Evolutionary conservation across 35 echinoderm and acorn worm genomes (phyloP).

Genomic region (Chiridota heheva): DNA sequence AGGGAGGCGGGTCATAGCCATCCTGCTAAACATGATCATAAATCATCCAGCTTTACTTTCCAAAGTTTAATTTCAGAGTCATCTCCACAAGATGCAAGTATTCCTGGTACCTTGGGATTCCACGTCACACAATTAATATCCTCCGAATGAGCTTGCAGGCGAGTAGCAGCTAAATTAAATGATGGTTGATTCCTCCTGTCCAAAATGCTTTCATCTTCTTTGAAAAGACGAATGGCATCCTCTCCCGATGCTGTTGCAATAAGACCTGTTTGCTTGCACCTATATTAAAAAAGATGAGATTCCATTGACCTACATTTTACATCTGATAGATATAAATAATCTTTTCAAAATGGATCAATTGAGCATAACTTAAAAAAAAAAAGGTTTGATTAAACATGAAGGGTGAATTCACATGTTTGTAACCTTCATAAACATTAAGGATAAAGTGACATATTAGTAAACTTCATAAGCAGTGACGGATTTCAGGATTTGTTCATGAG

Average conservation of each 20-base stretch:
- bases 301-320: not conserved
- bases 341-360: not conserved
- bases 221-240: conserved; percentile 80
- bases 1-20: too few relatives aligned
- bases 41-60: too few relatives aligned
- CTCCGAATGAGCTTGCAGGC: conserved; percentile 66
- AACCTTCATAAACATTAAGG: too few relatives aligned
- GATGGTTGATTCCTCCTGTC: conserved; percentile 65
- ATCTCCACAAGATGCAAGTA: conserved; percentile 85
- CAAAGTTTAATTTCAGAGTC: conserved; percentile 82
- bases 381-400: not conserved
- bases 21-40: too few relatives aligned
- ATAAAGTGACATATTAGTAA: too few relatives aligned
- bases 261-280: conserved; percentile 83
- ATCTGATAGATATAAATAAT: not conserved
- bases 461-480: too few relatives aligned
- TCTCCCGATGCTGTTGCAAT: conserved; percentile 86
- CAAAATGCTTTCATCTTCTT: conserved; percentile 57
- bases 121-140: conserved; percentile 88
- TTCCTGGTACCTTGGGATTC: conserved; percentile 76
- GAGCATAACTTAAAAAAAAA: not conserved
- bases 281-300: conserved; percentile 11
- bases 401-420: too few relatives aligned
- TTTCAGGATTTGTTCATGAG: too few relatives aligned
- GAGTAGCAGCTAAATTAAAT: conserved; percentile 51